A percentile compares a stretch with the other conserved stretches of the same genome.
These are phyloP conservation scores for Rhinopomastus cyanomelas DNA, from an alignment of 2,113 vertebrate species.

Conservation along the genomic window DNA sequence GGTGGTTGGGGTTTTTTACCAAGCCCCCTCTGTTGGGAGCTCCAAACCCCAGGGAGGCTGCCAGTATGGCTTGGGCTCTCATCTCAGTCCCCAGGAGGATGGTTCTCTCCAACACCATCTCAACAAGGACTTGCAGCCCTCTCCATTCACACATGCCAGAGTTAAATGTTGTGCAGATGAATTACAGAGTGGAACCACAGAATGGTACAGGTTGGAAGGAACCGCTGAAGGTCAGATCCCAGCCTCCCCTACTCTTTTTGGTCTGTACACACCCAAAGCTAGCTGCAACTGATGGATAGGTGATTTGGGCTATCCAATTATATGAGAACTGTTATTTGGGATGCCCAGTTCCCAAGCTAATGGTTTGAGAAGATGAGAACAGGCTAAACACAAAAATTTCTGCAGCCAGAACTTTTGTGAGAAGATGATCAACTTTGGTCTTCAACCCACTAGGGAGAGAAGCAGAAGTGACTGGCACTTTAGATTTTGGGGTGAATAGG, in stretches of 20 bases:
- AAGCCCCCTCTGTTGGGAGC: background rate
- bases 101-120: background rate
- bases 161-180: background rate
- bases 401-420: fast-evolving
- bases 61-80: background rate
- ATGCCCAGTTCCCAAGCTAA: background rate
- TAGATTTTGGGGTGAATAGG: background rate
- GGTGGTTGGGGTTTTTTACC: too few species aligned
- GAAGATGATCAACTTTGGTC: background rate
- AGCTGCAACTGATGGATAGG: too few species aligned
- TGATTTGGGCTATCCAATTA: too few species aligned
- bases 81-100: background rate
- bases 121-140: background rate
- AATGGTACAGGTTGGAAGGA: too few species aligned
- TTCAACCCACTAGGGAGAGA: background rate
- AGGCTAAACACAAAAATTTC: background rate
- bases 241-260: too few species aligned
- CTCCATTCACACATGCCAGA: fast-evolving
- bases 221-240: too few species aligned
- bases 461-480: background rate
- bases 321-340: background rate
- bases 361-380: background rate
- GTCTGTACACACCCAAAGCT: background rate
- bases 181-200: background rate
- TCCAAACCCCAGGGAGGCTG: background rate